A percentile compares a stretch with the other conserved stretches of the same genome.
These are phyloP conservation scores for Lophotriccus pileatus DNA, from an alignment of 2,797 vertebrate genomes.

Conservation along the genomic window DNA sequence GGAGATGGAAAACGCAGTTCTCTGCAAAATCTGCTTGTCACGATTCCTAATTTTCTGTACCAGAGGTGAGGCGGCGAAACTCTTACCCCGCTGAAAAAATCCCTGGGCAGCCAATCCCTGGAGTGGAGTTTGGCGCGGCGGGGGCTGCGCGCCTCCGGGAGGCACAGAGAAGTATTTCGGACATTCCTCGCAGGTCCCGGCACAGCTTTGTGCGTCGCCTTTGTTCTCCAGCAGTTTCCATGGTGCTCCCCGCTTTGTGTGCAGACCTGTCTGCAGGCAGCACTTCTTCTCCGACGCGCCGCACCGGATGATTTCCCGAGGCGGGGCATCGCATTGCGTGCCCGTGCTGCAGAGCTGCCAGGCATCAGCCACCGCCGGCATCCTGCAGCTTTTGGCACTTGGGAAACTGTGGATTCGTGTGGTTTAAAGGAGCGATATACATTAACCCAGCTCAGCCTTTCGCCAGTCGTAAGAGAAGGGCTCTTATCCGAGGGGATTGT, in stretches of 20 bases:
- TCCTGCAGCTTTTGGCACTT: neutral
- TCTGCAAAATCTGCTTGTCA: neutral
- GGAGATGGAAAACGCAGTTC: neutral
- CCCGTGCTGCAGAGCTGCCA: neutral
- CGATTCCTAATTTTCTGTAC: neutral
- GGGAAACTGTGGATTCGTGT: accelerated
- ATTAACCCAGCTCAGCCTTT: neutral
- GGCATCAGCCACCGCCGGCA: neutral
- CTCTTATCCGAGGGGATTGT: neutral
- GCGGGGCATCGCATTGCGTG: neutral
- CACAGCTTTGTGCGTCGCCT: neutral
- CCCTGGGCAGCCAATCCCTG: neutral
- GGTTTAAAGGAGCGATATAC: neutral
- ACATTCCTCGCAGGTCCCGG: neutral
- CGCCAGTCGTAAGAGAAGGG: neutral
- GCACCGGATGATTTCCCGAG: neutral
- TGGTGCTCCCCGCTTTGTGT: constrained; percentile 12
- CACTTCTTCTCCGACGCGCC: neutral
- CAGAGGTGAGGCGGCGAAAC: neutral
- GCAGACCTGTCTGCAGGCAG: constrained; percentile 19
- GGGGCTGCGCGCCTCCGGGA: neutral
- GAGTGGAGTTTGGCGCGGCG: accelerated
- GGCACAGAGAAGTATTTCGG: neutral
- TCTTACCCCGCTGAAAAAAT: neutral
- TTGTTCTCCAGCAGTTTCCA: constrained; percentile 42